Base-by-base conservation (phyloP, 2,113 vertebrate genomes). In the Melanocharis versteri region DNA sequence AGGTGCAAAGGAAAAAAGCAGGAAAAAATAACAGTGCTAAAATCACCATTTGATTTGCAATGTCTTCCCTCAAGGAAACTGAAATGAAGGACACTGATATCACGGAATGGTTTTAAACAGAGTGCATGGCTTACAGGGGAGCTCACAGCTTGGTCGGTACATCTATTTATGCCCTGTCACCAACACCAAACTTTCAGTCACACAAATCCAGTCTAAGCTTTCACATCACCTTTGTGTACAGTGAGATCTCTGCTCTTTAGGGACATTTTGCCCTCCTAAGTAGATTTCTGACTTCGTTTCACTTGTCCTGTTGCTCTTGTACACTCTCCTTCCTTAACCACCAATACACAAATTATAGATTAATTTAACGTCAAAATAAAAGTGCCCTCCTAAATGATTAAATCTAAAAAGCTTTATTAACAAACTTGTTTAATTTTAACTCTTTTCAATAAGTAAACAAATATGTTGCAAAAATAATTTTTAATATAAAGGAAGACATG, bases 401-500 rank as follows among this genome's bases (percentile, higher is more conserved):
- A 33, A 31, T 33, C 15, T 35, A 26, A 47, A 85, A 47, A 54
- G 24, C 10, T 57, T 50, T 57, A 48, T 27, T 45, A 89, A 68
- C 13, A 44, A 56, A 60, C 31, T 39, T 27, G 21, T 11, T 77
- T 31, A 7, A 64, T 50, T 31, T 42, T 44, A 35, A 27, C 5
- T 24, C 13, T 76, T 54, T 42, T 48, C 56, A 77, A 1, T 37
- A 37, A 76, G 9, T 18, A 30, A 60, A 87, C 15, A 42, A 60
- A 30, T n/a, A 57, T 0, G 0, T 10, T 20, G 28, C 14, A 28
- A 82, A 81, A 89, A 40, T 10, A 19, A 9, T 13, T 72, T 81
- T 60, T 44, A 60, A 33, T 35, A 48, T 18, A 39, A 56, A 86
- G 51, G 23, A 70, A 70, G 75, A 35, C 9, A 14, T 0, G 0